Base-by-base conservation (phyloP, 2,113 vertebrate species). In the Albula goreensis region DNA sequence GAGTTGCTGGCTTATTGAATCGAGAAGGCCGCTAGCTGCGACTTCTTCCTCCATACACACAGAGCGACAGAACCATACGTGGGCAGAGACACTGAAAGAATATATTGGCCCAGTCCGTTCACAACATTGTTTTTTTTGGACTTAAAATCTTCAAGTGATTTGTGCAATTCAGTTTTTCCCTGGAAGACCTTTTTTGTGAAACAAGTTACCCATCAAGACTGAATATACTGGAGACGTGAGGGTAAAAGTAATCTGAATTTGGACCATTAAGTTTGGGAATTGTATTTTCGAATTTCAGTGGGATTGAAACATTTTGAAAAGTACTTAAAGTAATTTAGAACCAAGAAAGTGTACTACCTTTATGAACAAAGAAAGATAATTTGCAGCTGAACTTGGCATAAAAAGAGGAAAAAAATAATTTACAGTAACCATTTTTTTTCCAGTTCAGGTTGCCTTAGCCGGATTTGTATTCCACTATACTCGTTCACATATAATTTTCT, bases 401-500 rank as follows among this genome's bases (percentile, higher is more conserved):
- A 50, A 82, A 50, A 66, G 17, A 63, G 22, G 22, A 12, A 63
- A 78, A 80, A 80, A n/a, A 74, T 7, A 80, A 52, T 22, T 22
- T 50, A 15, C 80, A 5, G 41, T 25, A 15, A 9, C 22, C 17
- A 41, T 41, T 41, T 41, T 41, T 48, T 86, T 85, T 74, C 81
- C 66, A 78, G 52, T 85, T 88, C 53, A 74, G 78, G 49, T 85
- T 86, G 78, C 85, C 66, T 83, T 87, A 80, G 85, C 53, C 78
- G 88, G 70, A 86, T 82, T 86, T 86, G 66, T 87, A 77, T 85
- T 87, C 77, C 80, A 83, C 79, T 86, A 85, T 83, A 86, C 78
- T 84, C 17, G 83, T 77, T 79, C 84, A 80, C 86, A 70, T 86
- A 77, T 89, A 87, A 82, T 31, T 86, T 80, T 86, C 84, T 89